Evolutionary conservation across 2,888 invertebrate species (phyloP).

Genomic region (Aphidoletes aphidimyza): DNA sequence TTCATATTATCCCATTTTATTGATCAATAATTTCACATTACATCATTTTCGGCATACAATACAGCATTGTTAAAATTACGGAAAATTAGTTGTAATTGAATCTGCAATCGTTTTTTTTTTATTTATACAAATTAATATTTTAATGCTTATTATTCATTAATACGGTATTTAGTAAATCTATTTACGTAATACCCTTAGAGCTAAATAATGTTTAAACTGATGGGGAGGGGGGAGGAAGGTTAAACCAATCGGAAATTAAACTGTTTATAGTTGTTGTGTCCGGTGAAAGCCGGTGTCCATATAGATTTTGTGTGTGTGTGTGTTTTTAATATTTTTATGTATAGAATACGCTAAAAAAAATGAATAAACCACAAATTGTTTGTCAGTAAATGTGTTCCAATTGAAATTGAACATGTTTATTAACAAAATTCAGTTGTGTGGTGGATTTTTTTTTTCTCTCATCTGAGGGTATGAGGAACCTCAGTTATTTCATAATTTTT

Average conservation of each 20-base stretch:
- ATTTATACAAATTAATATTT: slow-evolving; percentile 41
- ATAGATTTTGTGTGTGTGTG: no score
- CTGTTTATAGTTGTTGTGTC: neutral
- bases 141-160: slow-evolving; percentile 29
- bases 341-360: slow-evolving; percentile 23
- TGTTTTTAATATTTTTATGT: neutral
- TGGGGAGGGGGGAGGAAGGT: no score
- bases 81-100: slow-evolving; percentile 27
- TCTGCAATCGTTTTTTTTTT: neutral
- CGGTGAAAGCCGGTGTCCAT: no score
- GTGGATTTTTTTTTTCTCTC: neutral
- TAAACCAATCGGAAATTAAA: slow-evolving; percentile 21
- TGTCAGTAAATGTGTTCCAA: neutral
- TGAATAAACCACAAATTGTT: neutral
- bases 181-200: slow-evolving; percentile 6
- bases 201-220: neutral
- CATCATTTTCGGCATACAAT: slow-evolving; percentile 1
- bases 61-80: neutral
- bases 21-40: neutral
- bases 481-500: neutral
- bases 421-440: neutral
- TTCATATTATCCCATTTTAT: slow-evolving; percentile 40
- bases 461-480: neutral
- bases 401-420: slow-evolving; percentile 28
- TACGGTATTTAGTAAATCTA: no score